Evolutionary conservation across 2,888 invertebrate species (phyloP), one percentile per base, ranked within the genome.

Genomic region (Mesopsocus fuscifrons): DNA sequence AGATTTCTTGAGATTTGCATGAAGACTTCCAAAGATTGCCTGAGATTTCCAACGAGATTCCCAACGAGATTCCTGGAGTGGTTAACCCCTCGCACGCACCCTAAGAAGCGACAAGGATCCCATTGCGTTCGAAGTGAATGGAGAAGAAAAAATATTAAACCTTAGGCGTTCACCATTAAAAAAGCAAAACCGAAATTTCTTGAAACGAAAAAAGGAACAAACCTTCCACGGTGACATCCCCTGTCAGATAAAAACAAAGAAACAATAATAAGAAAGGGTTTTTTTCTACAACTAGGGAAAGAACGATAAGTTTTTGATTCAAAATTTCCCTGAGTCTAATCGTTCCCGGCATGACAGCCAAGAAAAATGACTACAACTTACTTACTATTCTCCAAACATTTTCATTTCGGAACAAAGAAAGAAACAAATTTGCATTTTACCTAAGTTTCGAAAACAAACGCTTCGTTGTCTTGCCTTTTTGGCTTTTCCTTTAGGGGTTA

Each of bases 331-430:
- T 20, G 21, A 13, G 20, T 38, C 38, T 38, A 38, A 38, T 38
- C 38, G 38, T 38, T 38, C 21, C 20, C 20, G 20, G 38, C 20
- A 21, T 38, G 38, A 38, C 38, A 38, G 38, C 17, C 38, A 38
- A 38, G 38, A 38, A 38, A 38, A 38, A 38, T 38, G 38, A 38
- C 38, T 38, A 38, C 17, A 38, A 38, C 17, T 38, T 20, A 38
- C 38, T 38, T 38, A 16, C 38, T 38, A 38, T 38, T 38, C 20
- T 38, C 38, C 26, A 38, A 38, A 20, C 15, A 18, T 38, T 38
- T 38, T 20, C 15, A 18, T 38, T 38, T 20, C n/a, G 21, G 21
- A 20, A 20, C 4, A 16, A 38, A 38, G 21, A 38, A 38, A 38
- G 21, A 20, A 17, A 38, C 6, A 38, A 18, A 38, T 17, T 38